A percentile compares a stretch with the other conserved stretches of the same genome.
Conservation (phyloP, 2,797 vertebrate species). For the Smutsia gigantea region DNA sequence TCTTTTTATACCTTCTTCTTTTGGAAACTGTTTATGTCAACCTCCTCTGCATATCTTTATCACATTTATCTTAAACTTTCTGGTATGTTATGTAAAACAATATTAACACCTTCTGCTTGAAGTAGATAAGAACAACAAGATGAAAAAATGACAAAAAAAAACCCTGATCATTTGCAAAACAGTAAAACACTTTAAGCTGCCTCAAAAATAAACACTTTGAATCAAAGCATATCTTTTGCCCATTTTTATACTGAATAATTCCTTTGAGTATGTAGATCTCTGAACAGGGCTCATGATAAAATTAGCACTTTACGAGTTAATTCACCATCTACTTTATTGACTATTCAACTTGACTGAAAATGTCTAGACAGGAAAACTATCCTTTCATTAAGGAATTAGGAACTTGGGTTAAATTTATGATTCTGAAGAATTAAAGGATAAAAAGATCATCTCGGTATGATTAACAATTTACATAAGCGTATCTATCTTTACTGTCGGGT, state of each 20-base stretch:
- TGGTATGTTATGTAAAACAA: conserved; percentile 47
- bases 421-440: neutral
- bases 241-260: neutral
- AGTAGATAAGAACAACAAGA: conserved; percentile 61
- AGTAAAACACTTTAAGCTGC: neutral
- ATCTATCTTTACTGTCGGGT: neutral
- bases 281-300: neutral
- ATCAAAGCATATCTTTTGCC: neutral
- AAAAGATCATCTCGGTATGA: neutral
- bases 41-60: neutral
- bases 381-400: neutral
- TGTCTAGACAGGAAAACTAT: neutral
- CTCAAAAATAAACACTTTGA: neutral
- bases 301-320: conserved; percentile 9
- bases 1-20: conserved; percentile 24
- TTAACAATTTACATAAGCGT: neutral
- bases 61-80: conserved; percentile 52
- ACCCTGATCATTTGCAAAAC: conserved; percentile 18
- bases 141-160: conserved; percentile 36
- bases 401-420: neutral
- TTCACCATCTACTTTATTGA: neutral
- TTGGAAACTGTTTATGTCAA: conserved; percentile 8
- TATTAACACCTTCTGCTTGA: conserved; percentile 43
- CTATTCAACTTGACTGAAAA: neutral
- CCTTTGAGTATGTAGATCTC: neutral